Evolutionary conservation across 2,797 vertebrate species (phyloP), one percentile per base, ranked within the genome.

Genomic region (Allobates femoralis): DNA sequence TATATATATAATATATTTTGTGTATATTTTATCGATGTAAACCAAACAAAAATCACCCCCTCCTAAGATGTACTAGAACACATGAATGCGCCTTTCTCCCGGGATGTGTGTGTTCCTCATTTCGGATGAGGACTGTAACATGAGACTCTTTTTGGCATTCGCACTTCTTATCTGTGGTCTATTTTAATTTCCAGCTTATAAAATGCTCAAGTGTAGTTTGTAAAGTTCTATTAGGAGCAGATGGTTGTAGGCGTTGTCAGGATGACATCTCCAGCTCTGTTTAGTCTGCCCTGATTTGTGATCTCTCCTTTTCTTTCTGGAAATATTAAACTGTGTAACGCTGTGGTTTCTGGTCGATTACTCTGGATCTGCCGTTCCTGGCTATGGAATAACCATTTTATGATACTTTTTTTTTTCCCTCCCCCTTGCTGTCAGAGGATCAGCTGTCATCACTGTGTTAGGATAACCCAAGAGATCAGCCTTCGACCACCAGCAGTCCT

Each of bases 161-260:
- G 69, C 37, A 2, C 11, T 8, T 21, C 37, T 73, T 23, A 73
- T 73, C 69, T 73, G 19, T 41, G 69, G 21, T 21, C 23, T n/a
- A 41, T 73, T 73, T 26, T 73, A 46, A 73, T 73, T 73, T 73
- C 23, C 14, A 15, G 34, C 69, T 46, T 73, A 46, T 41, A 73
- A 73, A 69, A 73, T 73, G 12, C 37, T 46, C 10, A 15, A 73
- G 10, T n/a, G 37, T 46, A 21, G 41, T 50, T 74, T 74, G 41
- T 74, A 50, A 50, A 74, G 2, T 18, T 14, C 26, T 50, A 74
- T 74, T 26, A 23, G n/a, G 26, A 74, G 3, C 71, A 74, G 37
- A 46, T 74, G 71, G 71, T 50, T 74, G 71, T n/a, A n/a, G 71
- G 21, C 67, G 67, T 71, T 71, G 67, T 71, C 67, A 41, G 37